Evolutionary conservation across 1,140 invertebrate species (phyloP).

Genomic region (Bathynomus jamesi): DNA sequence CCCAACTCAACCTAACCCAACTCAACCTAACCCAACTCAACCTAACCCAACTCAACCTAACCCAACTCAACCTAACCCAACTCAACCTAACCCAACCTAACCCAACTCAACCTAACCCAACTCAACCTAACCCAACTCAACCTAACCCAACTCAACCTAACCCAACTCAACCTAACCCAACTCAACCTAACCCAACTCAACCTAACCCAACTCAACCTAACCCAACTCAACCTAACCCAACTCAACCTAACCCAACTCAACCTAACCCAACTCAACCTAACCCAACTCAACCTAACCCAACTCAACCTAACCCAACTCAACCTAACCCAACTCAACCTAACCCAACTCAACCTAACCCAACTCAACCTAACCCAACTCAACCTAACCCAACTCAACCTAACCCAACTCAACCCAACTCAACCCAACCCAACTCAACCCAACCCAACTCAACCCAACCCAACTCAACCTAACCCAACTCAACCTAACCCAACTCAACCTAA

Average conservation of each 20-base stretch:
- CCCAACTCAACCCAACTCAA: slow-evolving; percentile 7
- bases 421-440: neutral
- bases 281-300: neutral
- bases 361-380: slow-evolving; percentile 9
- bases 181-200: neutral
- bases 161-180: neutral
- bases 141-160: neutral
- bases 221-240: neutral
- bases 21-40: neutral
- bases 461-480: slow-evolving; percentile 4
- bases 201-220: neutral
- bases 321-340: slow-evolving; percentile 9
- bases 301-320: slow-evolving; percentile 3
- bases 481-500: slow-evolving; percentile 7
- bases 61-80: neutral
- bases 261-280: slow-evolving; percentile 3
- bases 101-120: neutral
- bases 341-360: slow-evolving; percentile 10
- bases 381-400: slow-evolving; percentile 9
- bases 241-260: slow-evolving; percentile 3
- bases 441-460: too few species aligned
- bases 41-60: neutral
- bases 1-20: slow-evolving; percentile 2
- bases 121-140: neutral
- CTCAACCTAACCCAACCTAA: neutral